Base-by-base conservation (phyloP, 2,888 invertebrate genomes). In the Acronicta leporina region DNA sequence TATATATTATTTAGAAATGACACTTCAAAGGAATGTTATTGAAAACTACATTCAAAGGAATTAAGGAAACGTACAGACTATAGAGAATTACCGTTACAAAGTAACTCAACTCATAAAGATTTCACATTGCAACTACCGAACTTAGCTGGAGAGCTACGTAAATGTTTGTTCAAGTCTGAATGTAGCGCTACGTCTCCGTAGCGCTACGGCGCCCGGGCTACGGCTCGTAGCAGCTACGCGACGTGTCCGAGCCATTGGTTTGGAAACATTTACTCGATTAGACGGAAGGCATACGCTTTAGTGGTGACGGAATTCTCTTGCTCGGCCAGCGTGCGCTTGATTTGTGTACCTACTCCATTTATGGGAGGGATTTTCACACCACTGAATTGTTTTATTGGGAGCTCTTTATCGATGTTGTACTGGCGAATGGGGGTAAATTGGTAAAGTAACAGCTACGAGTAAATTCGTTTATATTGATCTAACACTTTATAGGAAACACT, bases 231-330 rank as follows among this genome's bases (percentile, higher is more conserved):
- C 83, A 64, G 80, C 84, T 86, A 87, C 86, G 85, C 87, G 87
- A 89, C 87, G 84, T 87, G 84, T 90, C 82, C 89, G 63, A 84
- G 54, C 79, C 92, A 91, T 79, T 91, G 92, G 82, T 66, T 82
- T 81, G 88, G 91, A 92, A 92, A 90, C 86, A 86, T 89, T 88
- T 90, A 91, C 89, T 89, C 90, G 91, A 90, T 92, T 91, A 91
- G 87, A 89, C 85, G 86, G 88, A 90, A 90, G 85, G 88, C 88
- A 88, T 87, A 91, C 88, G 90, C 87, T 90, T 90, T 91, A 89
- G 86, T 82, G 87, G 87, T 83, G 85, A 85, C 82, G 81, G 82
- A 82, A 84, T 86, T 84, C 86, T 85, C 82, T 76, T 78, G 81
- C 81, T 83, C 83, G 83, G 80, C 80, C 84, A 85, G 59, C 77